A percentile compares a stretch with the other conserved stretches of the same genome.
These are phyloP conservation scores for Eulemur rubriventer DNA, from an alignment of 2,797 vertebrate species.

Conservation along the genomic window DNA sequence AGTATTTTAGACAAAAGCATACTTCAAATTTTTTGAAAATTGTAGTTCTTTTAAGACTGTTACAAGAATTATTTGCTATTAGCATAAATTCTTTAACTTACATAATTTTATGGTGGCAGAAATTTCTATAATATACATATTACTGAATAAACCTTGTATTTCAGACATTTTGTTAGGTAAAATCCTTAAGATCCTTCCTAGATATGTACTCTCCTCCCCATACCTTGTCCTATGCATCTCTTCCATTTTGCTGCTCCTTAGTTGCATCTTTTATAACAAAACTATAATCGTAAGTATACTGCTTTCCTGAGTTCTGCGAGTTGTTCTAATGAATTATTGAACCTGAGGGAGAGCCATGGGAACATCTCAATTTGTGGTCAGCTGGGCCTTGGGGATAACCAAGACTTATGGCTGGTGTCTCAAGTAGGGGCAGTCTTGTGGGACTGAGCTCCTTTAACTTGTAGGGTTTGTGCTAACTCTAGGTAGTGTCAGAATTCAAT, in stretches of 20 bases:
- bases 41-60: background rate
- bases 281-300: background rate
- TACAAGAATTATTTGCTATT: background rate
- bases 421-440: background rate
- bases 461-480: background rate
- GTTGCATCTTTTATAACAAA: no score
- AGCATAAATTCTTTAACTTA: background rate
- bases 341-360: background rate
- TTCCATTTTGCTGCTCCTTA: no score
- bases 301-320: background rate
- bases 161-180: background rate
- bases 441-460: background rate
- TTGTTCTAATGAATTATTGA: background rate
- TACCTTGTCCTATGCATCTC: no score
- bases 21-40: background rate
- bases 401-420: background rate
- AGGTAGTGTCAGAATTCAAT: background rate
- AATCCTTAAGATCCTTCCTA: background rate
- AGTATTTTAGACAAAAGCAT: background rate
- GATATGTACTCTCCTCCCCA: background rate
- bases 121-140: background rate
- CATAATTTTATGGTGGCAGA: background rate
- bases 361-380: background rate
- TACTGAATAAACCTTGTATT: background rate
- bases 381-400: background rate